Conservation (phyloP, 2,888 invertebrate species). For the Biston stratarius region DNA sequence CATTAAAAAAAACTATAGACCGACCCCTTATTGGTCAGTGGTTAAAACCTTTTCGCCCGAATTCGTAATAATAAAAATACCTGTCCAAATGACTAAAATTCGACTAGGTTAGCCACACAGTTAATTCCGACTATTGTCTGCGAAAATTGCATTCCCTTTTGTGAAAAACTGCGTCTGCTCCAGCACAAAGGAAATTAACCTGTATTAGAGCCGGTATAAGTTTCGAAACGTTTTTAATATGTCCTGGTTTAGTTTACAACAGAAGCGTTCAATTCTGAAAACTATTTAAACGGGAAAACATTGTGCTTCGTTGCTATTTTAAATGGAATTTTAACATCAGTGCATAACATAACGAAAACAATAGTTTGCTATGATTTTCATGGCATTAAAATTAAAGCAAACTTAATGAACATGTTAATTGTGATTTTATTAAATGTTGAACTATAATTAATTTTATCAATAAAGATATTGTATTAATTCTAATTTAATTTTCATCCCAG, state of each 20-base stretch:
- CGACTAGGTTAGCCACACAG: slow-evolving; percentile 52
- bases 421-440: no score
- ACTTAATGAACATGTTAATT: no score
- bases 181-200: slow-evolving; percentile 40
- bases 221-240: slow-evolving; percentile 32
- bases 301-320: slow-evolving; percentile 22
- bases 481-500: no score
- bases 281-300: slow-evolving; percentile 46
- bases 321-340: neutral
- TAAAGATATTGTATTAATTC: no score
- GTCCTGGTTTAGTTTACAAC: slow-evolving; percentile 40
- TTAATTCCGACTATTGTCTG: slow-evolving; percentile 63
- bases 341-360: no score
- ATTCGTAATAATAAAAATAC: slow-evolving; percentile 42
- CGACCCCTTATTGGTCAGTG: no score
- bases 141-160: slow-evolving; percentile 58
- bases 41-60: neutral
- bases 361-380: neutral
- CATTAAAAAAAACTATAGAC: no score
- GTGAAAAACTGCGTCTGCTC: slow-evolving; percentile 51
- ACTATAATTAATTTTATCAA: no score
- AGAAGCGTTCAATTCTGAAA: slow-evolving; percentile 43
- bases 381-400: neutral
- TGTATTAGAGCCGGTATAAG: slow-evolving; percentile 38
- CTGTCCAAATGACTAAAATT: slow-evolving; percentile 42